Conservation (phyloP, 1,140 invertebrate genomes). For the Macrocentrus cingulum region DNA sequence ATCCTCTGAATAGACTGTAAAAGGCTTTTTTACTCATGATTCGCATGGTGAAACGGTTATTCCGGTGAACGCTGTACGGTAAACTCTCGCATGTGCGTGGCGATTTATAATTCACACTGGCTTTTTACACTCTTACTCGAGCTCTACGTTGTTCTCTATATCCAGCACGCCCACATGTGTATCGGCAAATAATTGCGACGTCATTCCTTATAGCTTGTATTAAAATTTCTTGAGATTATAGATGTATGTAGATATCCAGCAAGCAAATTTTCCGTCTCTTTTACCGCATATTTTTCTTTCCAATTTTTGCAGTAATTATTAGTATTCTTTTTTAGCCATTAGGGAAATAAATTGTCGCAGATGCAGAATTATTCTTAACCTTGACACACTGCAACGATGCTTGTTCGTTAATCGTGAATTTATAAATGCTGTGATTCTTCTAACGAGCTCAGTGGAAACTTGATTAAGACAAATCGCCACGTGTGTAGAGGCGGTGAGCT, state of each 20-base stretch:
- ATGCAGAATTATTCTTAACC: too few species aligned
- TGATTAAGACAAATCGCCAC: conserved; percentile 19
- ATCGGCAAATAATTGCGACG: not conserved
- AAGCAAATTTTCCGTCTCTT: too few species aligned
- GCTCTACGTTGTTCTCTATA: not conserved
- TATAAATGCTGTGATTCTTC: conserved; percentile 20
- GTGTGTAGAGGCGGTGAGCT: conserved; percentile 9
- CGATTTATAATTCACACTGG: conserved; percentile 5
- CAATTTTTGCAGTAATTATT: too few species aligned
- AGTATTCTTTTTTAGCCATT: too few species aligned
- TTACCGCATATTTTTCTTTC: not conserved
- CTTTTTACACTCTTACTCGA: not conserved
- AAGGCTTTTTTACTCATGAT: not conserved
- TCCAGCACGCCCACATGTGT: not conserved
- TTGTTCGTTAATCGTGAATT: conserved; percentile 2
- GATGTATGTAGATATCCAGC: not conserved
- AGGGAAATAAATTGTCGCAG: too few species aligned
- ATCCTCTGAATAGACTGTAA: not conserved
- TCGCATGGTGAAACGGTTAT: not conserved
- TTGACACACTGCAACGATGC: not conserved
- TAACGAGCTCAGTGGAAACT: conserved; percentile 23
- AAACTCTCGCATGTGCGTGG: not conserved
- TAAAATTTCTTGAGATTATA: not conserved
- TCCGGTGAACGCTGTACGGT: not conserved
- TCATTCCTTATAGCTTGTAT: not conserved